Conservation (phyloP, 2,797 vertebrate species). For the Sebastes reedi region DNA sequence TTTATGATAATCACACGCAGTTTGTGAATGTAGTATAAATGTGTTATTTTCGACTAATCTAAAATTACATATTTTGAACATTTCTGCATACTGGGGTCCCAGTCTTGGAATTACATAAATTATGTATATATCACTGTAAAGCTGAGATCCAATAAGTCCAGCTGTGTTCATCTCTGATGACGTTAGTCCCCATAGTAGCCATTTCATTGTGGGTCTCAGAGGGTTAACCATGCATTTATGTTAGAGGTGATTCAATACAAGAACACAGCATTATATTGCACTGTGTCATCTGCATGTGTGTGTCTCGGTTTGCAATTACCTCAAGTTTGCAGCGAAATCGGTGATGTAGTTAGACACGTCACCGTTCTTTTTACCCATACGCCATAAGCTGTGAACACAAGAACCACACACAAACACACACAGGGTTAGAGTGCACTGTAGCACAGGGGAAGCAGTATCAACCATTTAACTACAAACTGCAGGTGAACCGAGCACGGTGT, state of each 20-base stretch:
- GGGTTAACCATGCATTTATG: neutral
- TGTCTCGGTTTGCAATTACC: constrained; percentile 74
- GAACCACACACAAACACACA: constrained; percentile 73
- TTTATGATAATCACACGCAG: too few species aligned
- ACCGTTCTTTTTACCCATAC: constrained; percentile 86
- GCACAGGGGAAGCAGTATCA: constrained; percentile 35
- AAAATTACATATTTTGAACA: too few species aligned
- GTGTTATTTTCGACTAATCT: too few species aligned
- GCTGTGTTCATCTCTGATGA: too few species aligned
- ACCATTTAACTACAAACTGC: constrained; percentile 65
- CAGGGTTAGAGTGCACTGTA: constrained; percentile 66
- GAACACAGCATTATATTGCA: neutral
- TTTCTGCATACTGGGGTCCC: too few species aligned
- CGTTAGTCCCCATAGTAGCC: too few species aligned
- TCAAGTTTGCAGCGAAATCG: constrained; percentile 87
- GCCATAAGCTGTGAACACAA: constrained; percentile 85
- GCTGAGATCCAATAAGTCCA: too few species aligned
- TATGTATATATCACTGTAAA: too few species aligned
- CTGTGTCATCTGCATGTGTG: neutral
- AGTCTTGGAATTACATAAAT: too few species aligned
- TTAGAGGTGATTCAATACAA: neutral
- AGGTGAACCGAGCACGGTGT: constrained; percentile 54
- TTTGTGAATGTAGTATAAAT: too few species aligned
- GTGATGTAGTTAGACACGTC: constrained; percentile 86
- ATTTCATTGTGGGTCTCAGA: too few species aligned